phyloP scores from a whole-genome alignment of 2,888 invertebrate genomes.

The Acutogordius australiensis region DNA sequence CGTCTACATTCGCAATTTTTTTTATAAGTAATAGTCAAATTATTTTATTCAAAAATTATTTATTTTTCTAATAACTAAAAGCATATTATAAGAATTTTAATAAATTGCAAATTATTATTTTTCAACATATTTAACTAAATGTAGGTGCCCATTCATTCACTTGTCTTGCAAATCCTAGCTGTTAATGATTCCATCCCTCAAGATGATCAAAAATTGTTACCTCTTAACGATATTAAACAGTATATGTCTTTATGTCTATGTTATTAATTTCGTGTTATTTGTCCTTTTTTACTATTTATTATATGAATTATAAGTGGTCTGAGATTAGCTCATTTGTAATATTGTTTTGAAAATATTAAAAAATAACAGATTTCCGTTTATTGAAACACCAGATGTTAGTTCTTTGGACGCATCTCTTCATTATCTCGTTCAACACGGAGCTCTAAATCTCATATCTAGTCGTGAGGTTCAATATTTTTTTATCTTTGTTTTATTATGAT shows the following conservation, averaged over 20 bases:
- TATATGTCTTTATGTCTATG: neutral
- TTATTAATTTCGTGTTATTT: neutral
- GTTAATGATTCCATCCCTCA: neutral
- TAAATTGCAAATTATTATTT: no score
- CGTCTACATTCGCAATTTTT: no score
- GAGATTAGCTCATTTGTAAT: neutral
- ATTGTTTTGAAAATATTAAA: conserved; percentile 13
- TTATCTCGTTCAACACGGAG: conserved; percentile 49
- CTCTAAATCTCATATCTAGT: conserved; percentile 14
- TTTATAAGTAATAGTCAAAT: no score
- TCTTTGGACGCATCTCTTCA: conserved; percentile 56
- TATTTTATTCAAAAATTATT: no score
- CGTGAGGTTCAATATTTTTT: no score
- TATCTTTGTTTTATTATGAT: conserved; percentile 5
- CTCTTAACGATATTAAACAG: no score
- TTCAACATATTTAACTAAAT: no score
- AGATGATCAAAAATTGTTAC: no score
- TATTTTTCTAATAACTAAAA: no score
- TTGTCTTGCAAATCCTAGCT: conserved; percentile 55
- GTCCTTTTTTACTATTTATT: neutral
- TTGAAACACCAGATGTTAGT: conserved; percentile 57
- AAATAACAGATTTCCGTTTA: conserved; percentile 45
- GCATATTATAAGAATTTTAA: no score
- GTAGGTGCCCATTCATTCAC: conserved; percentile 65
- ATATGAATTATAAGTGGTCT: neutral